These are phyloP conservation scores for Butastur rufipennis DNA, from an alignment of 2,113 vertebrate genomes.

Conservation along the genomic window DNA sequence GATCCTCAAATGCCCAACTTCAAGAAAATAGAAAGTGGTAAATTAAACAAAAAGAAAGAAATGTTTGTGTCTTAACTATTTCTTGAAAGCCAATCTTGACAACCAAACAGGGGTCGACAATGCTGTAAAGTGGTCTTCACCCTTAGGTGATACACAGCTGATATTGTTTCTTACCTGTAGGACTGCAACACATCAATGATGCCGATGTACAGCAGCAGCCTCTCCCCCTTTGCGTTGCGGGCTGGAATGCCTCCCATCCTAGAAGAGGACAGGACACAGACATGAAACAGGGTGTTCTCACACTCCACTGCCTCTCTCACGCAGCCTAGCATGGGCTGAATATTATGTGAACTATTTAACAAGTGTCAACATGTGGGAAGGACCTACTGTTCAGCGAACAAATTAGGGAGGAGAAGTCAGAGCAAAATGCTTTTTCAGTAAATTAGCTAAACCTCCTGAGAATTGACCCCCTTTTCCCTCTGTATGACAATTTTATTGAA, in stretches of 20 bases:
- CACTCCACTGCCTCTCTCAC: neutral
- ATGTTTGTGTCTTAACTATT: neutral
- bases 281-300: neutral
- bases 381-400: neutral
- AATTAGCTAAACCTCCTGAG: neutral
- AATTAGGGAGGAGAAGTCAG: neutral
- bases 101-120: too few relatives aligned
- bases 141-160: neutral
- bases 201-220: constrained; percentile 90
- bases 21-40: neutral
- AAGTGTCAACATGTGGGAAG: neutral
- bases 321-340: neutral
- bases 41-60: neutral
- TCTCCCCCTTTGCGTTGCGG: constrained; percentile 85
- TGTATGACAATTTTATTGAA: rapidly evolving
- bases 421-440: neutral
- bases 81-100: neutral
- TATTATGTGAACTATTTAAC: rapidly evolving
- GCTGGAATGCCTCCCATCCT: constrained; percentile 95
- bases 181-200: constrained; percentile 96
- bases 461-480: neutral
- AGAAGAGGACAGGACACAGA: neutral
- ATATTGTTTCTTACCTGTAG: constrained; percentile 77
- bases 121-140: neutral
- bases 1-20: neutral